Evolutionary conservation across 2,113 vertebrate genomes (phyloP).

Genomic region (Rhinoptilus africanus): DNA sequence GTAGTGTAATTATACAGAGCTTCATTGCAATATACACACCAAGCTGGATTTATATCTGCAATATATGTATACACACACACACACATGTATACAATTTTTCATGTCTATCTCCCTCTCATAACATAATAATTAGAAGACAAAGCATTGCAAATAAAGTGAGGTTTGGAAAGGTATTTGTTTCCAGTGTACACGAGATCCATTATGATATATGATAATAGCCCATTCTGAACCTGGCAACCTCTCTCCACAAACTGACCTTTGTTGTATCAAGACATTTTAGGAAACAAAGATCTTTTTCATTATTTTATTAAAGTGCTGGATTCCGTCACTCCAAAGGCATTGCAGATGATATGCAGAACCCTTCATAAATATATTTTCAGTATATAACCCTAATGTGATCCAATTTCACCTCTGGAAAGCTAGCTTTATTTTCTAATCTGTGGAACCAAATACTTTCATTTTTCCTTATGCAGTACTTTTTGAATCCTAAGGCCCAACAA

Average conservation of each 20-base stretch:
- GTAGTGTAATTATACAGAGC: slow-evolving; percentile 3
- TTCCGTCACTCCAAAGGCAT: not conserved
- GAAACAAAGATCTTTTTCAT: not conserved
- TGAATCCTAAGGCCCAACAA: not conserved
- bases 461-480: not conserved
- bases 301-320: not conserved
- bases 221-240: not conserved
- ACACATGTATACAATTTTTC: not conserved
- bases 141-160: not conserved
- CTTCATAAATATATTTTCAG: not conserved
- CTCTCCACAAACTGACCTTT: not conserved
- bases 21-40: not conserved
- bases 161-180: not conserved
- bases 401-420: not conserved
- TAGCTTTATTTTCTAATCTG: not conserved
- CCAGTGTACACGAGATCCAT: not conserved
- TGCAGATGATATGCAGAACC: not conserved
- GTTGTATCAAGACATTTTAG: not conserved
- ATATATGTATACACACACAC: not conserved
- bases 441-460: not conserved
- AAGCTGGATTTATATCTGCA: not conserved
- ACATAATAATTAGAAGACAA: not conserved
- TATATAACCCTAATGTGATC: not conserved
- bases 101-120: not conserved
- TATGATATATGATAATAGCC: not conserved